Evolutionary conservation across 2,888 invertebrate species (phyloP).

Genomic region (Electrophaes corylata): DNA sequence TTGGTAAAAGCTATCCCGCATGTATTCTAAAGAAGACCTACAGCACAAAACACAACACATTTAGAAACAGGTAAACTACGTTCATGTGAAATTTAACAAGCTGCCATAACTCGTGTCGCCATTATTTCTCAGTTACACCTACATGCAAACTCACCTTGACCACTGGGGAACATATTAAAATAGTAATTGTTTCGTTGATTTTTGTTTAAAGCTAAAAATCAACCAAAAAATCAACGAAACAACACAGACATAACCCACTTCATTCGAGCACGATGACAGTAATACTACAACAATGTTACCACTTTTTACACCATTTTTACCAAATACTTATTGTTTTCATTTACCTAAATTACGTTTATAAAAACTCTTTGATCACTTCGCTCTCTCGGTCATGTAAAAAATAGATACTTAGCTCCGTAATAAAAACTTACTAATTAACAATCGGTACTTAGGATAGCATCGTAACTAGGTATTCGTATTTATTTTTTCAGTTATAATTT

Average conservation of each 20-base stretch:
- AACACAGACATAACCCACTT: slow-evolving; percentile 42
- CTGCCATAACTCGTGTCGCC: slow-evolving; percentile 19
- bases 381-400: too few relatives aligned
- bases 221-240: slow-evolving; percentile 46
- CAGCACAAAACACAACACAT: slow-evolving; percentile 38
- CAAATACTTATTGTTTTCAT: too few relatives aligned
- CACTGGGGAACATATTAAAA: slow-evolving; percentile 42
- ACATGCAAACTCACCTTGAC: slow-evolving; percentile 39
- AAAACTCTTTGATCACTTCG: too few relatives aligned
- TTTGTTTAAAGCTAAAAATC: slow-evolving; percentile 40
- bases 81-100: slow-evolving; percentile 13
- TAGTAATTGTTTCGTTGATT: slow-evolving; percentile 45
- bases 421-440: too few relatives aligned
- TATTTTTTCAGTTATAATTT: too few relatives aligned
- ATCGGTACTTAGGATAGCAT: too few relatives aligned
- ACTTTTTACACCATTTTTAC: background rate
- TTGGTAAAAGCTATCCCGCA: slow-evolving; percentile 18
- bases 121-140: slow-evolving; percentile 18
- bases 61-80: slow-evolving; percentile 27
- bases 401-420: too few relatives aligned
- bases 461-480: too few relatives aligned
- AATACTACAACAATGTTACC: slow-evolving; percentile 14
- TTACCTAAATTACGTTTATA: too few relatives aligned
- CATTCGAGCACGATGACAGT: slow-evolving; percentile 38
- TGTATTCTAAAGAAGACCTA: slow-evolving; percentile 18